Evolutionary conservation across 1,140 invertebrate genomes (phyloP), one percentile per base, ranked within the genome.

Genomic region (Aphelenchoides besseyi): DNA sequence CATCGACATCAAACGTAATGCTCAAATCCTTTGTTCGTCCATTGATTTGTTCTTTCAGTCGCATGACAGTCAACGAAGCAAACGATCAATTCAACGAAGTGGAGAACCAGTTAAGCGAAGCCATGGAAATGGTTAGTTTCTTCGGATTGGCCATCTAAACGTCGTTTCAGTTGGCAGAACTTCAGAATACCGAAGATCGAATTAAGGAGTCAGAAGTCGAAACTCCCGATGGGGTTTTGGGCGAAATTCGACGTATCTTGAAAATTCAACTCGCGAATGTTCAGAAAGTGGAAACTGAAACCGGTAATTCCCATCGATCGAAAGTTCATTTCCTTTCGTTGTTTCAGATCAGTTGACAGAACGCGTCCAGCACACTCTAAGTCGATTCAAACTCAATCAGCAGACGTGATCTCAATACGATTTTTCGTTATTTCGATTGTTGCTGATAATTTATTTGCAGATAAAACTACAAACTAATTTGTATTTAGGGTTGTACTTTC

Each of bases 361-460:
- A 0, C 74, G 75, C 23, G 66, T 75, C 9, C 74, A 3, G 67
- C 67, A 2, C 53, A 78, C 28, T 75, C 74, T 3, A 76, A 76
- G 30, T 75, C 23, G 41, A n/a, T n/a, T n/a, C n/a, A n/a, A n/a
- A n/a, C 12, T 48, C 41, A 23, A 48, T 23, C 41, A 48, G 41
- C 12, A 48, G 41, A 12, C 41, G 12, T 48, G 41, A 48, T 48
- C 41, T 23, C 41, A 48, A 16, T 12, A 48, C 12, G 12, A 12
- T 48, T 23, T 48, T 48, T 12, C 23, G 41, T 48, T 48, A 16
- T 48, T 48, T 48, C 41, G 41, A 16, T 48, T 23, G 41, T 48
- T 48, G 41, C 23, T 48, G 41, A 16, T 48, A 48, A 48, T 48
- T 48, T 48, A 48, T 48, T 48, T 23, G 23, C 41, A 23, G 41